Evolutionary conservation across 2,797 vertebrate species (phyloP).

Genomic region (Rhynchotus rufescens): DNA sequence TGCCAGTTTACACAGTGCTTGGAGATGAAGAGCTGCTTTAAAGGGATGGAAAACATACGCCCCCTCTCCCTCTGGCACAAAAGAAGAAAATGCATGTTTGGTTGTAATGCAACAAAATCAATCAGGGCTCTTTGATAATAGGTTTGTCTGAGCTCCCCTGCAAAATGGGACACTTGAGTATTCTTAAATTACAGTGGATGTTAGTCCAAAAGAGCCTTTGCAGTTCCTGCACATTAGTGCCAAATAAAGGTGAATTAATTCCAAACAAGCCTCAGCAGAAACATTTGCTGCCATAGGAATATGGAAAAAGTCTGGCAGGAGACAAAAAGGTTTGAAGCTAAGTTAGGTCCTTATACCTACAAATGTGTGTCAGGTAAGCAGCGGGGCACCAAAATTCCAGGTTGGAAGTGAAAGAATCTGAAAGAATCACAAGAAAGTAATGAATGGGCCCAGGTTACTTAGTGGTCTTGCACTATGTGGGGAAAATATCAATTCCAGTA

Average conservation of each 20-base stretch:
- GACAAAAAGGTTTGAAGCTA: background rate
- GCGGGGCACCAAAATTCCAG: accelerated
- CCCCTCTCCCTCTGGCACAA: background rate
- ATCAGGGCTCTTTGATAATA: conserved; percentile 23
- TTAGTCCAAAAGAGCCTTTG: background rate
- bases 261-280: background rate
- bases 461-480: background rate
- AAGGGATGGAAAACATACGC: background rate
- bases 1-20: background rate
- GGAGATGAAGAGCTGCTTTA: conserved; percentile 31
- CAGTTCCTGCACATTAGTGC: background rate
- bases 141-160: conserved; percentile 6
- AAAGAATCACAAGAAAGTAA: background rate
- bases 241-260: background rate
- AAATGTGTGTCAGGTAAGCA: background rate
- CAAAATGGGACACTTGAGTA: conserved; percentile 1
- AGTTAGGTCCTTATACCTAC: background rate
- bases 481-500: background rate
- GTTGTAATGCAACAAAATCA: conserved; percentile 20
- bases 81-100: conserved; percentile 32
- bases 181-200: conserved; percentile 18
- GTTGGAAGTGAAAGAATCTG: background rate
- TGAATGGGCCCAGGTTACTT: accelerated
- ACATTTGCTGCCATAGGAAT: background rate
- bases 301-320: background rate